Evolutionary conservation across 2,888 invertebrate species (phyloP).

Genomic region (Synergus japonicus): DNA sequence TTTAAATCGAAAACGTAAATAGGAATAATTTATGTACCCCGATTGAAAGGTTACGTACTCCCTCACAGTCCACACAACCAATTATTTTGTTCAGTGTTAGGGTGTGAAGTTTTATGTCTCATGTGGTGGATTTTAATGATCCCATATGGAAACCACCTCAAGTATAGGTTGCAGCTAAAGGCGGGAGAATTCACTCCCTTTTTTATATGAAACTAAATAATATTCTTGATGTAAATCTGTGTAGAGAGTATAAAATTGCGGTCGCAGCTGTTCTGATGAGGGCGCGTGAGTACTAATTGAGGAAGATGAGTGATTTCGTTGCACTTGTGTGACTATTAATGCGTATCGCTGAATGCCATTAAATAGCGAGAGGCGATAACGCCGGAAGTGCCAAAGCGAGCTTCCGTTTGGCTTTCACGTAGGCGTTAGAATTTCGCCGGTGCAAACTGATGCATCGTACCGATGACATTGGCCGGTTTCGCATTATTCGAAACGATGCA

Average conservation of each 20-base stretch:
- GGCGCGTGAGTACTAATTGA: not conserved
- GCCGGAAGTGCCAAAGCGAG: slow-evolving; percentile 2
- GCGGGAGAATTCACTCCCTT: not conserved
- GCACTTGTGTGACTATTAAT: not conserved
- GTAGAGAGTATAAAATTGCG: not conserved
- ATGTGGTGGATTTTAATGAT: not conserved
- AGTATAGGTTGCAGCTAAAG: not conserved
- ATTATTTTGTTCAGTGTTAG: not conserved
- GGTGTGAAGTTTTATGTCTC: not conserved
- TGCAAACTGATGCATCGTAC: slow-evolving; percentile 50
- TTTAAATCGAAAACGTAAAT: not conserved
- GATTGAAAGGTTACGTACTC: not conserved
- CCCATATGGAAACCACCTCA: not conserved
- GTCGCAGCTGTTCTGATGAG: not conserved
- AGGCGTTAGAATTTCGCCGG: slow-evolving; percentile 45
- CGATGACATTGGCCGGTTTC: slow-evolving; percentile 55
- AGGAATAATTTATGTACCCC: not conserved
- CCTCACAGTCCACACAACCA: not conserved
- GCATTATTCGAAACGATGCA: slow-evolving; percentile 40
- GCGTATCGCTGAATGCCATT: not conserved
- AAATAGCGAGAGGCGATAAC: slow-evolving; percentile 5
- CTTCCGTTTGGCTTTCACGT: slow-evolving; percentile 15
- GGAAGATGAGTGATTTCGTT: not conserved
- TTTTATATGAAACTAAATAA: not conserved
- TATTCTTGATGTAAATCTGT: not conserved